Base-by-base conservation (phyloP, 2,113 vertebrate species). In the Tachycineta bicolor region DNA sequence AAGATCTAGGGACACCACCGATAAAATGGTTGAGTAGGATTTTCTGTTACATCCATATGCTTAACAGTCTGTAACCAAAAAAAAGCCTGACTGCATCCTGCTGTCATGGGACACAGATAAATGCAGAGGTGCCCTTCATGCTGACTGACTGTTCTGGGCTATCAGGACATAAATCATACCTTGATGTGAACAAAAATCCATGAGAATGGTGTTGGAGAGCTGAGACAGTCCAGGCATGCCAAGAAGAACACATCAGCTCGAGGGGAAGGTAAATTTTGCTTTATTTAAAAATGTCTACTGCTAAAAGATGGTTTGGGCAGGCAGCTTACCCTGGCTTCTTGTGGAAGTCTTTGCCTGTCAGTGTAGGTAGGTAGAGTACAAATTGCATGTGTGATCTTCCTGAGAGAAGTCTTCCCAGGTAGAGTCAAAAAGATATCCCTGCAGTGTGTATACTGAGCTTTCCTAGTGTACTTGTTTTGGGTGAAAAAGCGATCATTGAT, bases 101-200 rank as follows among this genome's bases (percentile, higher is more conserved):
- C 11, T 71, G 11, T 50, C 3, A 0, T 34, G 41, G 10, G 26
- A 23, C 2, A 8, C 21, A 63, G 34, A 29, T 68, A 5, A 16
- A 2, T 7, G 29, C 23, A 33, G 11, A 68, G 18, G 8, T 55
- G 52, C 4, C 46, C 16, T 62, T 87, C 25, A 11, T 56, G 28
- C 6, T 28, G 7, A 55, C 12, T 26, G n/a, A 31, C 23, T 92
- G 5, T 49, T 82, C 9, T 59, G 9, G 11, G 12, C 9, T 49
- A 4, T 34, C 3, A 3, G 23, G 37, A 31, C 2, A 2, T 44
- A 4, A 49, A 50, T 59, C 2, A 0, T 49, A 2, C 28, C 53
- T 93, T 77, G 17, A 44, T 77, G 18, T 65, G 46, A 53, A 39
- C 15, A 62, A 50, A 75, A 37, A 71, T 50, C 28, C 14, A 21